Percentiles rank a stretch among this genome's conserved stretches.
These are phyloP conservation scores for Aurelia sp. DNA, from an alignment of 30 jellyfish, hydroid and myxozoan species.

Conservation along the genomic window DNA sequence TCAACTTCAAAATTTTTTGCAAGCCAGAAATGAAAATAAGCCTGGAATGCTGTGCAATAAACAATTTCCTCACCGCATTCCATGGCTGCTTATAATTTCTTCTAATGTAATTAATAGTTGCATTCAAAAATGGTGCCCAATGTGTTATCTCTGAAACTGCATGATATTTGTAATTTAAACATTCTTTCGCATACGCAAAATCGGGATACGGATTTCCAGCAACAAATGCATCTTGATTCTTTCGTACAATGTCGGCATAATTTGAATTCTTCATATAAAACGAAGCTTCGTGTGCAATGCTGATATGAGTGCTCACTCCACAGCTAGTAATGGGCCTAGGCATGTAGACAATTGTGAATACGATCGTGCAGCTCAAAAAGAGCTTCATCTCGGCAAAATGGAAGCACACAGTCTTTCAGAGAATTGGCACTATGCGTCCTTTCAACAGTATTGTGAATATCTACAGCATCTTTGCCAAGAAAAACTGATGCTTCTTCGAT, in stretches of 20 bases:
- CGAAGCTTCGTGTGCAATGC: slow-evolving; percentile 90
- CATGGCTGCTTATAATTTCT: slow-evolving; percentile 81
- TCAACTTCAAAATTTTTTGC: neutral
- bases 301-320: slow-evolving; percentile 94
- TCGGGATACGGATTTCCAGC: slow-evolving; percentile 97
- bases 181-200: slow-evolving; percentile 83
- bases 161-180: slow-evolving; percentile 77
- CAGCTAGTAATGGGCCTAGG: slow-evolving; percentile 45
- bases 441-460: too few species aligned
- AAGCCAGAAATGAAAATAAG: neutral
- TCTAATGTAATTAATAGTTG: slow-evolving; percentile 82
- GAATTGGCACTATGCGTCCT: too few species aligned
- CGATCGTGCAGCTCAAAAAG: too few species aligned
- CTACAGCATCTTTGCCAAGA: too few species aligned
- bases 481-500: too few species aligned
- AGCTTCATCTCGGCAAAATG: too few species aligned
- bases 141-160: slow-evolving; percentile 88
- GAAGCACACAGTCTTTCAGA: too few species aligned
- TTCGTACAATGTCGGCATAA: slow-evolving; percentile 45
- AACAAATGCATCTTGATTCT: slow-evolving; percentile 90
- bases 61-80: slow-evolving; percentile 63
- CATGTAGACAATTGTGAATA: too few species aligned
- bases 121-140: slow-evolving; percentile 95
- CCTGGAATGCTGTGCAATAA: neutral
- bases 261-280: slow-evolving; percentile 46